phyloP scores from a whole-genome alignment of 2,888 invertebrate genomes.

The Vannuccia rotundouncinata region DNA sequence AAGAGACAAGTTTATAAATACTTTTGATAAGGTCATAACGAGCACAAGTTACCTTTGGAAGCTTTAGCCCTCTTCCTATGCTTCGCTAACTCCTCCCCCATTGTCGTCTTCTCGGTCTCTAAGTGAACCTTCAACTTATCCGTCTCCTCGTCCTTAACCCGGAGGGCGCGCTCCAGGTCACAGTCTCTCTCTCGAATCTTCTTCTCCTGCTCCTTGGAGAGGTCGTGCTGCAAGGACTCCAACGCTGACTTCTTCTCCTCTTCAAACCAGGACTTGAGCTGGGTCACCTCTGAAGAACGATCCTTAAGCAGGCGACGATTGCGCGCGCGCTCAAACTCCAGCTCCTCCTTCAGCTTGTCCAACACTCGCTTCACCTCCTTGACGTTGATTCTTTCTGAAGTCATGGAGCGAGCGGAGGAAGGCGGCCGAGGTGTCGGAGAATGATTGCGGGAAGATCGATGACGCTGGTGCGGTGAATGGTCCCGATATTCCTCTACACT shows the following conservation, averaged over 20 bases:
- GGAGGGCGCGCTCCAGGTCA: background rate
- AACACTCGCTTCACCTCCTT: constrained; percentile 22
- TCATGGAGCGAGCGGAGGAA: background rate
- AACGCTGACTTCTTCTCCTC: background rate
- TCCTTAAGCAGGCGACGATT: constrained; percentile 12
- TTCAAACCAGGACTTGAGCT: constrained; percentile 5
- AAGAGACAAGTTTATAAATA: no score
- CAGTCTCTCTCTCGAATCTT: background rate
- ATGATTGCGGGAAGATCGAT: no score
- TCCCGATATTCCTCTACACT: no score
- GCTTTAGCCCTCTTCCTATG: background rate
- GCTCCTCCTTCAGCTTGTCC: constrained; percentile 22
- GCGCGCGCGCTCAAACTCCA: background rate
- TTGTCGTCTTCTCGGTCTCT: background rate
- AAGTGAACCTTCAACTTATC: background rate
- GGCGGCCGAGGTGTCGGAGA: background rate
- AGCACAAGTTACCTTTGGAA: background rate
- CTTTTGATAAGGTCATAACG: no score
- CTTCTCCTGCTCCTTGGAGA: background rate
- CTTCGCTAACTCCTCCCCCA: background rate
- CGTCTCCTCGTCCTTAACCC: background rate
- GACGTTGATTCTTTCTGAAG: background rate
- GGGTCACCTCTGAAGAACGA: background rate
- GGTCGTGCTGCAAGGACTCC: background rate
- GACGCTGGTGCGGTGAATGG: no score